Percentiles rank a stretch among this genome's conserved stretches.
Conservation (phyloP, 2,113 vertebrate species). For the Psammodynastes pulverulentus region DNA sequence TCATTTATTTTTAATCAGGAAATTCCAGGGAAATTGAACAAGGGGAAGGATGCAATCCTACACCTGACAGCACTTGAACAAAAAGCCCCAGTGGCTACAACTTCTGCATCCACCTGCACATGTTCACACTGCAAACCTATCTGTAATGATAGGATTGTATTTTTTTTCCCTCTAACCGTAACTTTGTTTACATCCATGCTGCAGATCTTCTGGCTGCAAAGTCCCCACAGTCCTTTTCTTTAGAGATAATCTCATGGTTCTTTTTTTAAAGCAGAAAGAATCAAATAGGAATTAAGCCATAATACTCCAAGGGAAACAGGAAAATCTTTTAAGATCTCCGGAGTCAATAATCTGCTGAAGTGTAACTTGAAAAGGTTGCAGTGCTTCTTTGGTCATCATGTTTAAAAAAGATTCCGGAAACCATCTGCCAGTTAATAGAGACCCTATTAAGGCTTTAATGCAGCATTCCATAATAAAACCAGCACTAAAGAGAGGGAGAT, state of each 20-base stretch:
- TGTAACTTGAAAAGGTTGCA: slow-evolving; percentile 46
- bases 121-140: not conserved
- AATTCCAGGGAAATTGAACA: not conserved
- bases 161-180: not conserved
- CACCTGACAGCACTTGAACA: not conserved
- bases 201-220: slow-evolving; percentile 36
- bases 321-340: slow-evolving; percentile 40
- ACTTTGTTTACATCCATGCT: slow-evolving; percentile 13
- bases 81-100: not conserved
- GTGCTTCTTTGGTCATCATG: slow-evolving; percentile 42
- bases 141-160: not conserved
- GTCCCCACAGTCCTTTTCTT: slow-evolving; percentile 36
- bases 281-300: slow-evolving; percentile 19
- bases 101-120: not conserved
- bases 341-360: slow-evolving; percentile 45
- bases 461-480: slow-evolving; percentile 51
- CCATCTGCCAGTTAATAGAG: slow-evolving; percentile 63
- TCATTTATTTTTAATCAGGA: not conserved
- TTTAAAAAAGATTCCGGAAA: slow-evolving; percentile 51
- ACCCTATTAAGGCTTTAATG: slow-evolving; percentile 48
- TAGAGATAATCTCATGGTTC: slow-evolving; percentile 2
- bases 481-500: slow-evolving; percentile 29
- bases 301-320: slow-evolving; percentile 22
- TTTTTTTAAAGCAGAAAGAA: not conserved
- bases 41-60: not conserved